Conservation (phyloP, 2,888 invertebrate genomes). For the Uloborus plumipes region DNA sequence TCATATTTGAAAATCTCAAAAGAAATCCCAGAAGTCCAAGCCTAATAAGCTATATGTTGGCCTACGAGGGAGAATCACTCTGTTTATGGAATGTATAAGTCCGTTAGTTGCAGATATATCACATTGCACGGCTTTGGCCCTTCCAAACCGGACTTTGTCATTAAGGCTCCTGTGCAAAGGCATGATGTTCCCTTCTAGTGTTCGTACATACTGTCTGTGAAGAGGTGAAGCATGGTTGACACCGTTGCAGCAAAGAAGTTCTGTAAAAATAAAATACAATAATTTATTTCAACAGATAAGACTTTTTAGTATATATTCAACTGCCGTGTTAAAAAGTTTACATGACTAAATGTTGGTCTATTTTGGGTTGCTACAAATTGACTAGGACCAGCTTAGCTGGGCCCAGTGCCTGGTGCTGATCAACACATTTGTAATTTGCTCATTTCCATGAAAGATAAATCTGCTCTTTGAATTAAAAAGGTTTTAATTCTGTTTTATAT, state of each 20-base stretch:
- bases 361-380: neutral
- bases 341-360: neutral
- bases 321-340: neutral
- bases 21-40: conserved; percentile 45
- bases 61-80: conserved; percentile 66
- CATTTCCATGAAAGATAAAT: too few relatives aligned
- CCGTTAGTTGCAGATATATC: conserved; percentile 71
- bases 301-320: neutral
- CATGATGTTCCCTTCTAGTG: conserved; percentile 70
- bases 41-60: conserved; percentile 26
- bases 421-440: too few relatives aligned
- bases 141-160: conserved; percentile 70
- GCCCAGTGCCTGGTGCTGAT: too few relatives aligned
- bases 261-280: conserved; percentile 68
- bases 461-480: too few relatives aligned
- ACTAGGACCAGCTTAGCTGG: too few relatives aligned
- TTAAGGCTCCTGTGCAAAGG: conserved; percentile 69
- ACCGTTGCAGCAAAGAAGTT: conserved; percentile 67
- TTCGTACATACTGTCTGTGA: conserved; percentile 71
- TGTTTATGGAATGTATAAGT: conserved; percentile 70
- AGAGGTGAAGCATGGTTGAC: conserved; percentile 70
- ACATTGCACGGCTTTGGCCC: conserved; percentile 70
- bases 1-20: too few relatives aligned
- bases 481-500: too few relatives aligned
- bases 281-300: neutral